Evolutionary conservation across 2,797 vertebrate species (phyloP), one percentile per base, ranked within the genome.

Genomic region (Melanotaenia maccullochi): DNA sequence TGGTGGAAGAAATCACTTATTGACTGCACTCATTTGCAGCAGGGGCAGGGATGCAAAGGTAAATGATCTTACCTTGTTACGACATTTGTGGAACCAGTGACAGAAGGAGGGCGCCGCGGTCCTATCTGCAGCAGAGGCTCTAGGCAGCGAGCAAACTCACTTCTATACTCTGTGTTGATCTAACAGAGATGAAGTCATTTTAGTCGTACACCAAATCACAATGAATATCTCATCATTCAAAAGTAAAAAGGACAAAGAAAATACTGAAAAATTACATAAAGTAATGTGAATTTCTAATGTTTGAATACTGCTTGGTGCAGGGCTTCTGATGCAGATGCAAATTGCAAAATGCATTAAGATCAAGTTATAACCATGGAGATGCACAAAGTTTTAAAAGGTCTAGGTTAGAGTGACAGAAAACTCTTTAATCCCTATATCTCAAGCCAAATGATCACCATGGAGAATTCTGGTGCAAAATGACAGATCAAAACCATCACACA

Each of bases 81-180:
- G 67, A 83, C 79, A 22, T 86, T 87, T 0, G 90, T 64, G 0
- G 90, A 86, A 0, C 90, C 78, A 0, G 88, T 76, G 32, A 92
- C 87, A 59, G 93, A 93, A 1, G 93, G 83, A 0, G 93, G 92
- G 59, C 91, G 85, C 30, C 93, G 94, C 0, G 94, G 93, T 3
- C 92, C 91, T 16, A 96, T 88, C 86, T 94, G 84, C 79, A 98
- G 92, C 60, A 97, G 88, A 0, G 96, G 93, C 88, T 97, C 97
- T 82, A 97, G 91, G 63, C 96, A 97, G 73, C 92, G 95, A 0
- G 96, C 95, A 0, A 98, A 97, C 88, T 98, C 96, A 0, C 93
- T 92, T 3, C 92, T 90, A 92, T 95, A 96, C 89, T 98, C 96
- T 0, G 95, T 97, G 93, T 96, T 92, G 89, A 97, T 97, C 96